Conservation (phyloP, 2,113 vertebrate genomes). For the Carassius gibelio region DNA sequence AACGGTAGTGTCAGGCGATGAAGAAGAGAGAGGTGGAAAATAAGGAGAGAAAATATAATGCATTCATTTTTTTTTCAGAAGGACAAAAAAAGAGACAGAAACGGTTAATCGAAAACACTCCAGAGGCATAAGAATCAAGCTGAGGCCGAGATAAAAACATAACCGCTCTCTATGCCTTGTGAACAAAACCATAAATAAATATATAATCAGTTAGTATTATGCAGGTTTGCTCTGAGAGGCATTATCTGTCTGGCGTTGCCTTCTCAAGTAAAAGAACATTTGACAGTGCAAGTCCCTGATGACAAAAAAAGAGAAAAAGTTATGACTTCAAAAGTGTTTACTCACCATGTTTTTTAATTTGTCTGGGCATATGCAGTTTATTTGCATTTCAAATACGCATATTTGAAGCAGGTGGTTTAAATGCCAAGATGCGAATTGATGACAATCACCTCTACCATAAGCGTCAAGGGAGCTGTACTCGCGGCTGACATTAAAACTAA, state of each 20-base stretch:
- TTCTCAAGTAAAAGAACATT: constrained; percentile 61
- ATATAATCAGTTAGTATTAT: constrained; percentile 62
- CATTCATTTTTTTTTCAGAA: constrained; percentile 44
- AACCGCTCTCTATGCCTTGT: constrained; percentile 46
- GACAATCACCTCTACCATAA: constrained; percentile 76
- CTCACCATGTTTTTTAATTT: constrained; percentile 72
- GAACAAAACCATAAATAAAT: constrained; percentile 71
- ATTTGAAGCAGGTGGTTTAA: constrained; percentile 80
- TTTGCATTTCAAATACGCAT: constrained; percentile 83
- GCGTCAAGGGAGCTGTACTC: constrained; percentile 62
- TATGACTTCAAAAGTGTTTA: constrained; percentile 72
- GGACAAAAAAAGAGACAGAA: constrained; percentile 35
- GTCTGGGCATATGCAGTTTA: constrained; percentile 73
- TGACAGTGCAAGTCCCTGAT: constrained; percentile 68
- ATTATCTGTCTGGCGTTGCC: constrained; percentile 62
- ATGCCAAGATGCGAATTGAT: constrained; percentile 81
- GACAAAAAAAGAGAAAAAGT: constrained; percentile 65
- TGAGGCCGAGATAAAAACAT: constrained; percentile 64
- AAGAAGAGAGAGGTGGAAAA: constrained; percentile 50
- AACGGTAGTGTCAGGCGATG: constrained; percentile 74
- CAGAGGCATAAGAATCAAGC: constrained; percentile 65
- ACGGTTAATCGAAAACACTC: constrained; percentile 70
- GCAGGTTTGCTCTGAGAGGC: constrained; percentile 56
- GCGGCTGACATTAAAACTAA: constrained; percentile 79
- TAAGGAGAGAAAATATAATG: constrained; percentile 43